A percentile compares a stretch with the other conserved stretches of the same genome.
Conservation (phyloP, 2,113 vertebrate species). For the Forbesichthys papilliferus region DNA sequence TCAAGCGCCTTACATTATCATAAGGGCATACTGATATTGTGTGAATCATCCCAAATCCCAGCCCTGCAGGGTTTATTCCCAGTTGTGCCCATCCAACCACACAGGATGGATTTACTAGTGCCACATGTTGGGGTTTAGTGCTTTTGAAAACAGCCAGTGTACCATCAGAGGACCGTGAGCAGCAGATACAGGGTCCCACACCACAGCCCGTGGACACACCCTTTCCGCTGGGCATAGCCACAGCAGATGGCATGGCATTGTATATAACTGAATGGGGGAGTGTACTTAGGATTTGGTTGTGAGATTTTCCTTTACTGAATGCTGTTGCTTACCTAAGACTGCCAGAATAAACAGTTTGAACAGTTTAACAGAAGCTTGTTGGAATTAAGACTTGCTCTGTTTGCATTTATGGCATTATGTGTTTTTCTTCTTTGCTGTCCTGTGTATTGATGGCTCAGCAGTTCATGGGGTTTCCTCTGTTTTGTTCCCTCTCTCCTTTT, state of each 20-base stretch:
- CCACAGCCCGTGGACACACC: conserved; percentile 52
- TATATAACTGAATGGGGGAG: conserved; percentile 29
- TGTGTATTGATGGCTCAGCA: conserved; percentile 35
- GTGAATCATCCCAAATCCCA: conserved; percentile 8
- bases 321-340: too few species aligned
- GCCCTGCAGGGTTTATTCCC: neutral
- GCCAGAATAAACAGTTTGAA: too few species aligned
- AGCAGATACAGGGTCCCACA: conserved; percentile 34
- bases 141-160: conserved; percentile 11
- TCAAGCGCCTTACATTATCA: conserved; percentile 24
- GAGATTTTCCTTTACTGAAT: neutral
- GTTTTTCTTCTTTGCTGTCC: conserved; percentile 31
- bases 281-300: conserved; percentile 27
- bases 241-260: conserved; percentile 58
- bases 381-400: too few species aligned
- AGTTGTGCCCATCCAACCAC: conserved; percentile 3
- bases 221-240: conserved; percentile 38
- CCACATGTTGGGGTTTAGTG: conserved; percentile 27
- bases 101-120: conserved; percentile 3
- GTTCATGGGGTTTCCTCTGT: conserved; percentile 27
- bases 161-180: conserved; percentile 32
- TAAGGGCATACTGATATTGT: conserved; percentile 9
- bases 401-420: conserved; percentile 16
- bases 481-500: conserved; percentile 42
- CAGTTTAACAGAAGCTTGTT: too few species aligned